A percentile compares a stretch with the other conserved stretches of the same genome.
Conservation (phyloP, 2,888 invertebrate genomes). For the Idaea biselata region DNA sequence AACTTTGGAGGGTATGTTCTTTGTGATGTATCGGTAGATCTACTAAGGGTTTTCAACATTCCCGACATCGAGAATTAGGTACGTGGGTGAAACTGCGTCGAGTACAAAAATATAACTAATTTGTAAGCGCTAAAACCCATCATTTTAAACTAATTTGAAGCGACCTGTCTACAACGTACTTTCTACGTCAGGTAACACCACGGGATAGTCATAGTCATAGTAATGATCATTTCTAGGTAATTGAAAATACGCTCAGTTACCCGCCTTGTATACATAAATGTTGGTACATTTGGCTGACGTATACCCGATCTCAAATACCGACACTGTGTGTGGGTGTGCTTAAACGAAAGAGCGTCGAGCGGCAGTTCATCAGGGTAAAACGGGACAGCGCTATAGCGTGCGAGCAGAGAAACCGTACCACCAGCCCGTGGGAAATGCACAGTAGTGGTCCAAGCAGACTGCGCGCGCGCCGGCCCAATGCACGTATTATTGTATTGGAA, state of each 20-base stretch:
- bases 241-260: constrained; percentile 19
- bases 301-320: constrained; percentile 79
- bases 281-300: constrained; percentile 52
- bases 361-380: constrained; percentile 73
- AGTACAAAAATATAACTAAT: neutral
- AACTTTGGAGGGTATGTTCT: too few species aligned
- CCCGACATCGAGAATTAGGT: too few species aligned
- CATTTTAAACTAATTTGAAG: neutral
- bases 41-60: too few species aligned
- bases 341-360: constrained; percentile 79
- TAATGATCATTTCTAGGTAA: neutral
- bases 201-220: neutral
- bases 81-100: too few species aligned
- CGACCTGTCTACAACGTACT: neutral
- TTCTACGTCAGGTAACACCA: neutral
- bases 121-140: neutral
- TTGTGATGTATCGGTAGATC: too few species aligned
- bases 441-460: constrained; percentile 80
- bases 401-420: constrained; percentile 50
- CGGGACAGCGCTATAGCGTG: constrained; percentile 58
- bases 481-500: constrained; percentile 79
- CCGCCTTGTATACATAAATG: constrained; percentile 33
- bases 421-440: constrained; percentile 81
- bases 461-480: constrained; percentile 80
- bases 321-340: constrained; percentile 79